A percentile compares a stretch with the other conserved stretches of the same genome.
Evolutionary conservation across 1,140 invertebrate species (phyloP).

Genomic region (Calycopis cecrops): DNA sequence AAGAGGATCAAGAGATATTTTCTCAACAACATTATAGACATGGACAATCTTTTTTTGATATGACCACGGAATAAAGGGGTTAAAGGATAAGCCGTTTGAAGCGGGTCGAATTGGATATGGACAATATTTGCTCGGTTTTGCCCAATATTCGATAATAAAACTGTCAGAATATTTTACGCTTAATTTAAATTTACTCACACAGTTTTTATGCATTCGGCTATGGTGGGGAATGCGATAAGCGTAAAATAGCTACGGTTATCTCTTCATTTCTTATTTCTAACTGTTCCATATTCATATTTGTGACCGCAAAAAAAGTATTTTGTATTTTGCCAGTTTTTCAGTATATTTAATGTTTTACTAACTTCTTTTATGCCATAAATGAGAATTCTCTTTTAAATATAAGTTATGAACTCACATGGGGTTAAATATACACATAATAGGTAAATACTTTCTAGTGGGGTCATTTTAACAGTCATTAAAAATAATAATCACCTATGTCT

Average conservation of each 20-base stretch:
- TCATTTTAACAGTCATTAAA: too few relatives aligned
- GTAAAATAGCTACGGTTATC: conserved; percentile 7
- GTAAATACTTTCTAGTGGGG: too few relatives aligned
- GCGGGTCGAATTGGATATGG: conserved; percentile 67
- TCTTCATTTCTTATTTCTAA: too few relatives aligned
- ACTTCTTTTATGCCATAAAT: too few relatives aligned
- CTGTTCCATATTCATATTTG: background rate
- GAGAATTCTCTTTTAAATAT: too few relatives aligned
- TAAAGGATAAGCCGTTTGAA: conserved; percentile 66
- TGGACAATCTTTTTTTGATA: conserved; percentile 64
- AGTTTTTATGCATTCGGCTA: conserved; percentile 14
- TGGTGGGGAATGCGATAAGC: background rate
- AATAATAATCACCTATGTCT: too few relatives aligned
- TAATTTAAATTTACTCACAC: conserved; percentile 51
- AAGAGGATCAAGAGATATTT: conserved; percentile 62
- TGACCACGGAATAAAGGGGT: conserved; percentile 64
- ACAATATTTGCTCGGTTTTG: conserved; percentile 62
- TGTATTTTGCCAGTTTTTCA: background rate
- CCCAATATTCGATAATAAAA: conserved; percentile 64
- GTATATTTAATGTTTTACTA: too few relatives aligned
- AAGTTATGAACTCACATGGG: too few relatives aligned
- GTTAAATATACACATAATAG: too few relatives aligned
- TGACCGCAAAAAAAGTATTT: background rate
- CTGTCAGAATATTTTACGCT: conserved; percentile 54
- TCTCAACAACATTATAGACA: conserved; percentile 54